Base-by-base conservation (phyloP, 2,797 vertebrate species). In the Varecia variegata region DNA sequence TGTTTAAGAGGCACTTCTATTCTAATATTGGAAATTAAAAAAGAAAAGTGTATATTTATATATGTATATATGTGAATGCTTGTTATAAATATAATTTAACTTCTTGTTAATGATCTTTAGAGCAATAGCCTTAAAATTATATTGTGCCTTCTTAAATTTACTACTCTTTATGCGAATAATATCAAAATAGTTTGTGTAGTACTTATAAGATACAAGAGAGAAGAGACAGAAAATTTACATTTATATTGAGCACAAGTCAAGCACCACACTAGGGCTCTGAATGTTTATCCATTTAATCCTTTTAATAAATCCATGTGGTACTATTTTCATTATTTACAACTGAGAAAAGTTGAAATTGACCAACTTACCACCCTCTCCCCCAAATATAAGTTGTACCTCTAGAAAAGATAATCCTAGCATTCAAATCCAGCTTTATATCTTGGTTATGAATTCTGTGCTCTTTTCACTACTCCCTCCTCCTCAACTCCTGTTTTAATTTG, bases 51-150 rank as follows among this genome's bases (percentile, higher is more conserved):
- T 65, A 11, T 70, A 84, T 90, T 80, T 81, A 45, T 70, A 47
- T 65, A 30, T 30, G 32, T 38, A 21, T 74, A 67, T 73, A 10
- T 52, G 18, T 23, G 2, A 58, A 1, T 56, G 47, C 7, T 74
- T 89, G 17, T 25, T 88, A 74, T 35, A 94, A 88, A 79, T 56
- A 70, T 52, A 92, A 68, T 83, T 82, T 82, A 84, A 95, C 58
- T 35, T 88, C n/a, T 70, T 90, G 3, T 45, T 82, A 95, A 97
- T 14, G 10, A 32, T 73, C 65, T 71, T 86, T 86, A 88, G 23
- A n/a, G 23, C 79, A 94, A 93, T 3, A 89, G 76, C n/a, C 67
- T 90, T 86, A 85, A 92, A 73, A 77, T 10, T 83, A 13, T 35
- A 68, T 3, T 76, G 8, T 76, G 50, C 40, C 70, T 90, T 87